These are phyloP conservation scores for Mesembrinibis cayennensis DNA, from an alignment of 2,113 vertebrate genomes.

Conservation along the genomic window DNA sequence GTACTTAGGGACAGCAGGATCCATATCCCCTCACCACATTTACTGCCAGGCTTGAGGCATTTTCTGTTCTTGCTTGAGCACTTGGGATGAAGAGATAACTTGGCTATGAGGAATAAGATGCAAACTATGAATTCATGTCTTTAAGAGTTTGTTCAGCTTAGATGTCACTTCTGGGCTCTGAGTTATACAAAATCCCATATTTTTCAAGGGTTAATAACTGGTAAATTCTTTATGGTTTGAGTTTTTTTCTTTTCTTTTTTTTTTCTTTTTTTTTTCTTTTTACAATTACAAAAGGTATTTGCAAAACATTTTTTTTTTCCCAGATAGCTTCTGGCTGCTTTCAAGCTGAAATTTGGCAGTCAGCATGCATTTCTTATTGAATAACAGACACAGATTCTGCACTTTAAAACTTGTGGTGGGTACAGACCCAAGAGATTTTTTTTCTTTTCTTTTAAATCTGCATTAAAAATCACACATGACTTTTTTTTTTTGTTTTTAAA, in stretches of 20 bases:
- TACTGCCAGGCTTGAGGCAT: not conserved
- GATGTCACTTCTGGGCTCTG: not conserved
- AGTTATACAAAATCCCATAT: not conserved
- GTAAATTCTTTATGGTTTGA: not conserved
- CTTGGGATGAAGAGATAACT: not conserved
- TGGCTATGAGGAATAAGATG: not conserved
- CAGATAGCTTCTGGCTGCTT: slow-evolving; percentile 41
- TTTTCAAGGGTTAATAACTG: not conserved
- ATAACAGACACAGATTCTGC: slow-evolving; percentile 35
- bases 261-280: not conserved
- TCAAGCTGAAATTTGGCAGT: slow-evolving; percentile 46
- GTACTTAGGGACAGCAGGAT: not conserved
- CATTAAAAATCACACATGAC: not conserved
- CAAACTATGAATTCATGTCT: not conserved
- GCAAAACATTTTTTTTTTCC: not conserved
- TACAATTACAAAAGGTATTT: slow-evolving; percentile 48
- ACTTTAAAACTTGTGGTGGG: slow-evolving; percentile 24
- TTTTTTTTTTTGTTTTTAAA: not conserved
- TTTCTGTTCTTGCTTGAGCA: not conserved
- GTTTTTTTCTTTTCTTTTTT: no score
- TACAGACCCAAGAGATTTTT: not conserved
- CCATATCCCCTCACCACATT: not conserved
- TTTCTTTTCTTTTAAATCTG: not conserved
- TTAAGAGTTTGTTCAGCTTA: not conserved
- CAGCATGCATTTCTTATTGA: slow-evolving; percentile 5